These are phyloP conservation scores for Labeo calbasu DNA, from an alignment of 2,797 vertebrate genomes.

Conservation along the genomic window DNA sequence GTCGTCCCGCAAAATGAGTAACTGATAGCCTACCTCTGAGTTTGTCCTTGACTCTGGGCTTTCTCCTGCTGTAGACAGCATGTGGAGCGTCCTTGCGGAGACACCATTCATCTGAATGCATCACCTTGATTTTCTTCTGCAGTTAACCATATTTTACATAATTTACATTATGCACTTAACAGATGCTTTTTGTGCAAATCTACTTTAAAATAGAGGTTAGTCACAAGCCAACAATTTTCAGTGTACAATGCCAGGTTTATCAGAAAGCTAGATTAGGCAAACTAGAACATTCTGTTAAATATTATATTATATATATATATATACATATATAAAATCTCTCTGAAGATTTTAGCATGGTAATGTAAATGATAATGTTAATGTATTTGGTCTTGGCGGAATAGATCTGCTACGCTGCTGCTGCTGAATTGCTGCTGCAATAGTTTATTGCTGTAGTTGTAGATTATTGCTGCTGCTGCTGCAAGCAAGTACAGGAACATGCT, in stretches of 20 bases:
- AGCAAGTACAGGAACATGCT: no score
- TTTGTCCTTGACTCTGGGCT: slow-evolving; percentile 66
- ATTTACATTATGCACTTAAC: neutral
- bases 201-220: neutral
- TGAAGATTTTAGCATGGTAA: no score
- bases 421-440: no score
- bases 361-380: no score
- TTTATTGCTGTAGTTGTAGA: no score
- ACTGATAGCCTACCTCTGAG: slow-evolving; percentile 75
- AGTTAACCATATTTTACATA: neutral
- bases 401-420: no score
- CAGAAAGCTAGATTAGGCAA: neutral
- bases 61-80: slow-evolving; percentile 76
- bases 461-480: no score
- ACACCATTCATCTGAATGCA: slow-evolving; percentile 68
- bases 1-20: neutral
- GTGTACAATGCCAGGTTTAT: neutral
- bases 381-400: no score
- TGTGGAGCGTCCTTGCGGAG: slow-evolving; percentile 3
- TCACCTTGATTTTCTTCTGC: slow-evolving; percentile 33
- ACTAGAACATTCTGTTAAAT: neutral
- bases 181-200: neutral
- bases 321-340: no score
- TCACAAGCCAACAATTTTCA: neutral
- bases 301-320: no score